Evolutionary conservation across 2,888 invertebrate genomes (phyloP).

Genomic region (Agrochola lota): DNA sequence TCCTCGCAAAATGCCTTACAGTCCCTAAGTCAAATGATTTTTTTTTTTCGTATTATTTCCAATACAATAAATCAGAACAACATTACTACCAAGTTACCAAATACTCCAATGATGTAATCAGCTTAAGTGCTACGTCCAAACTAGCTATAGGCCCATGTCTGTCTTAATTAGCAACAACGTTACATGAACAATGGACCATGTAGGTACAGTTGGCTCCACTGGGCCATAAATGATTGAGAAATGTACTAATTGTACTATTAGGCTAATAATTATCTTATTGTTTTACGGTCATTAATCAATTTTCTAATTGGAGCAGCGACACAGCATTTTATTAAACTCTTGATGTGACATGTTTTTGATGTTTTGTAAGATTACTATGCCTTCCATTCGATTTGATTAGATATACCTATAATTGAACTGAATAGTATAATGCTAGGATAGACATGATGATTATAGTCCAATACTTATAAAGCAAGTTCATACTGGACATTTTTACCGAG

Average conservation of each 20-base stretch:
- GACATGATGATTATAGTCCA: too few species aligned
- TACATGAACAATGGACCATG: constrained; percentile 45
- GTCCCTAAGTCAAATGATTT: background rate
- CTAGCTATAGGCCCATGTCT: constrained; percentile 37
- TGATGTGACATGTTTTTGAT: too few species aligned
- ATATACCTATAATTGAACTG: too few species aligned
- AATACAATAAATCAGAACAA: constrained; percentile 5
- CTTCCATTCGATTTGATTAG: too few species aligned
- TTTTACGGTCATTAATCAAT: constrained; percentile 28
- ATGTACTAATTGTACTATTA: constrained; percentile 59
- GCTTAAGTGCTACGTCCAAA: constrained; percentile 49
- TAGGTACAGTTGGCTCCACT: constrained; percentile 43
- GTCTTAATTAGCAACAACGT: constrained; percentile 56
- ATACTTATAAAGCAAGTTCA: too few species aligned
- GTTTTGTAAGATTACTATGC: too few species aligned
- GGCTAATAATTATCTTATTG: constrained; percentile 53
- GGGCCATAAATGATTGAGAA: constrained; percentile 58
- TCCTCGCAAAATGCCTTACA: background rate
- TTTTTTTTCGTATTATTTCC: background rate
- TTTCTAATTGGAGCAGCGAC: background rate
- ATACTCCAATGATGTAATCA: constrained; percentile 46
- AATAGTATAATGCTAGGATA: too few species aligned
- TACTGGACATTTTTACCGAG: too few species aligned
- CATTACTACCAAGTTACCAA: background rate
- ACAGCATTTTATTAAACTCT: background rate